A percentile compares a stretch with the other conserved stretches of the same genome.
These are phyloP conservation scores for Oppia nitens DNA, from an alignment of 1,140 invertebrate genomes.

Conservation along the genomic window DNA sequence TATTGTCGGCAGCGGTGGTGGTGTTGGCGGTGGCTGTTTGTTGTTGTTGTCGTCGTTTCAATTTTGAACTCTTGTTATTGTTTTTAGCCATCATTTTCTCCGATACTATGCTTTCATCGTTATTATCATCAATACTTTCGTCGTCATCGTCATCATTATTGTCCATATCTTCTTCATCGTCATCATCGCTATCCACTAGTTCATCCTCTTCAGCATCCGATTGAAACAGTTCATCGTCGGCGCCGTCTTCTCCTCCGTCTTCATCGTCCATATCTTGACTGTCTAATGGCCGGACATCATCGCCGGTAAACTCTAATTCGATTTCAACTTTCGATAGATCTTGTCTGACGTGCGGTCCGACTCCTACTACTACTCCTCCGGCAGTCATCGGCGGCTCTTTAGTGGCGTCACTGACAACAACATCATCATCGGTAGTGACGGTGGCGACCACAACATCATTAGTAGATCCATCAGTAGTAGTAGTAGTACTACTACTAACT, in stretches of 20 bases:
- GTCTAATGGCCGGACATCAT: constrained; percentile 32
- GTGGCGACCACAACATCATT: not conserved
- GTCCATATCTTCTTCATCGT: constrained; percentile 26
- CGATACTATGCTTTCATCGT: not conserved
- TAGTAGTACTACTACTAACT: not conserved
- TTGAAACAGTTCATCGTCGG: constrained; percentile 12
- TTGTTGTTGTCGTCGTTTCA: not conserved
- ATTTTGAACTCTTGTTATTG: not conserved
- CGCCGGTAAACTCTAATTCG: constrained; percentile 46
- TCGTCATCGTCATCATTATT: constrained; percentile 19
- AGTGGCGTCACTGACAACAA: no score
- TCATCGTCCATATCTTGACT: constrained; percentile 20
- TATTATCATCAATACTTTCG: constrained; percentile 21
- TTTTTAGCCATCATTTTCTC: no score
- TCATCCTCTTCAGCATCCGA: constrained; percentile 32
- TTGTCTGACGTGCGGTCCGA: constrained; percentile 34
- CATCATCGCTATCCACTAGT: constrained; percentile 26
- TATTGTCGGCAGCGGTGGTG: not conserved
- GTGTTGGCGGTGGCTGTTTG: not conserved
- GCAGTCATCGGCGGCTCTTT: no score
- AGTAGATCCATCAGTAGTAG: not conserved
- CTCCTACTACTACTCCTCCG: no score
- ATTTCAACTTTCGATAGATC: constrained; percentile 65
- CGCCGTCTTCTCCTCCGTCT: constrained; percentile 28
- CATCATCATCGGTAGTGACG: not conserved